phyloP scores from a whole-genome alignment of 92 coral and sea anemone species.

The Siderastrea radians region DNA sequence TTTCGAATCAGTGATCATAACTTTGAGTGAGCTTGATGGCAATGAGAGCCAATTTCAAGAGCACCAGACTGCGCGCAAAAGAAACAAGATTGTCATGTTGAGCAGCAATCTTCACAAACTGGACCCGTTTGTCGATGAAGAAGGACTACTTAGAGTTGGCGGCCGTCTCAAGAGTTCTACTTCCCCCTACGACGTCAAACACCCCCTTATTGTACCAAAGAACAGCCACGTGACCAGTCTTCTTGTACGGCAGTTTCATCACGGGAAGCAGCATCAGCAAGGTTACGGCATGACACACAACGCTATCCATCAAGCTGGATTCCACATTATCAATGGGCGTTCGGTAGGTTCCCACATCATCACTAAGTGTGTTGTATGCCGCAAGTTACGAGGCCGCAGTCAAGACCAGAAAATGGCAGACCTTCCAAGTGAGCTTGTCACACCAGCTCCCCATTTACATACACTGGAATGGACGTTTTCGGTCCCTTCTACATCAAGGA shows the following conservation, averaged over 20 bases:
- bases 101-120: conserved; percentile 16
- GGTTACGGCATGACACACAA: conserved; percentile 36
- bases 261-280: conserved; percentile 52
- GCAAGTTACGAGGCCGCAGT: conserved; percentile 12
- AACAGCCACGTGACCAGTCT: neutral
- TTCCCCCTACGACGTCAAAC: neutral
- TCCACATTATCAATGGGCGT: too few species aligned
- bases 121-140: conserved; percentile 3
- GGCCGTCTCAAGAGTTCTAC: neutral
- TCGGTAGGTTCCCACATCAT: too few species aligned
- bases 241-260: conserved; percentile 11
- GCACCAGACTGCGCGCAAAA: neutral
- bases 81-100: neutral
- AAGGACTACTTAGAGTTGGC: conserved; percentile 5
- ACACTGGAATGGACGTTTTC: too few species aligned
- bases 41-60: neutral
- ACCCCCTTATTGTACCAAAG: too few species aligned
- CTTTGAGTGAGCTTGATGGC: too few species aligned
- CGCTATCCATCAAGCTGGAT: conserved; percentile 21
- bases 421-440: neutral
- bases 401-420: neutral
- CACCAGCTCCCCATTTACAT: too few species aligned
- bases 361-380: too few species aligned
- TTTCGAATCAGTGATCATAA: too few species aligned
- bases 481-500: too few species aligned